Base-by-base conservation (phyloP, 2,113 vertebrate species). In the Toxotes jaculatrix region DNA sequence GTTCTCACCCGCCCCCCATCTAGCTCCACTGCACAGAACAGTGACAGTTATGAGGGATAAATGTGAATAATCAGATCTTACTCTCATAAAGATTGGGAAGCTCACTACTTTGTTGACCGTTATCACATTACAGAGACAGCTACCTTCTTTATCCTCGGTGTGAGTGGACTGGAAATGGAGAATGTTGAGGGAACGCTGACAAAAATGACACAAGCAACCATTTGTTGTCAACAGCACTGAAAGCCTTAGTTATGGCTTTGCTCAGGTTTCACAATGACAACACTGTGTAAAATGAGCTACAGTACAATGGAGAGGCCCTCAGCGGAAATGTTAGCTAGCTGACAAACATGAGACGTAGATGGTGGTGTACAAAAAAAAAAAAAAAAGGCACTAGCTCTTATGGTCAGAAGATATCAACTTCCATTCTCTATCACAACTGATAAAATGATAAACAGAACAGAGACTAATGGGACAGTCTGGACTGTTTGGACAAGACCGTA, bases 371-470 rank as follows among this genome's bases (percentile, higher is more conserved):
- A 78, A 87, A 89, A 87, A 92, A 63, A 89, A 87, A 31, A 53
- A 55, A 72, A 89, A 89, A 93, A 93, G 89, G 90, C 90, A 94
- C 90, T 80, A 86, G 76, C 83, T 83, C 59, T 77, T 71, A 80
- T 72, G 72, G 23, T 67, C 49, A 73, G 60, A 81, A 64, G 11
- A 27, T n/a, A 32, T 77, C 27, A 65, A 34, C 57, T 49, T 71
- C 56, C 45, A 49, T 66, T 74, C 47, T 74, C 40, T 62, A 60
- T 40, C 34, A 7, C 11, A 7, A 69, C 53, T 69, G 59, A 69
- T 76, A 67, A 45, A 34, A 57, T 55, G 56, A 79, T 27, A 21
- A 82, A 82, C 65, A 77, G 45, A 76, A 66, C 31, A n/a, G 60
- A 31, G 10, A 17, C 60, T 11, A 51, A 71, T n/a, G 21, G 38